A percentile compares a stretch with the other conserved stretches of the same genome.
Conservation (phyloP, 1,140 invertebrate genomes). For the Zaprionus vittiger region DNA sequence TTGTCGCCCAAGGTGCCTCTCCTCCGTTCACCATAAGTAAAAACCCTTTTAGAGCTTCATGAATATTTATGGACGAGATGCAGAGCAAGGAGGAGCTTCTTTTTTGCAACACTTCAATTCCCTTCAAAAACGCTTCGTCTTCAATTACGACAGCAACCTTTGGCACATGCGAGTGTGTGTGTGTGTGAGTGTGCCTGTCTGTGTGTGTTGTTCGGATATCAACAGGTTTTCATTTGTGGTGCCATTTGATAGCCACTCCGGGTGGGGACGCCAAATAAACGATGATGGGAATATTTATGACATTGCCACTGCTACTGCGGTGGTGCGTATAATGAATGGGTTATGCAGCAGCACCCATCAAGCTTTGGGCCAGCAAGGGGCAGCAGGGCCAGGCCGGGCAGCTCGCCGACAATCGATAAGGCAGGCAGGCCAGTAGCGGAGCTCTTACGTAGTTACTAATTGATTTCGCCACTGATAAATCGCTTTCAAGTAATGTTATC, state of each 20-base stretch:
- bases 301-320: conserved; percentile 58
- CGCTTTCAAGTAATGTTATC: conserved; percentile 58
- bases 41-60: conserved; percentile 81
- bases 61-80: conserved; percentile 71
- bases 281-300: conserved; percentile 84
- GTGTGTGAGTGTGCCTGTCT: conserved; percentile 23
- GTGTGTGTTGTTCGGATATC: conserved; percentile 54
- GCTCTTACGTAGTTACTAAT: conserved; percentile 75
- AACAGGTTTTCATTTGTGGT: conserved; percentile 80
- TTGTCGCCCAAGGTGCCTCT: neutral
- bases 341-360: conserved; percentile 41
- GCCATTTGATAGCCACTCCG: conserved; percentile 70
- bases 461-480: conserved; percentile 79
- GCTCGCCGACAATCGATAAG: conserved; percentile 55
- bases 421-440: neutral
- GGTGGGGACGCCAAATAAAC: conserved; percentile 64
- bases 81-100: conserved; percentile 5
- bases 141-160: conserved; percentile 66
- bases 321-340: conserved; percentile 79
- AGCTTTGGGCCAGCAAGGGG: conserved; percentile 1
- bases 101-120: conserved; percentile 38
- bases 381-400: neutral
- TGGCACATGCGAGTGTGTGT: conserved; percentile 15
- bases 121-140: conserved; percentile 61
- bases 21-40: conserved; percentile 34